These are phyloP conservation scores for Cottus gobio DNA, from an alignment of 2,113 vertebrate genomes.

Conservation along the genomic window DNA sequence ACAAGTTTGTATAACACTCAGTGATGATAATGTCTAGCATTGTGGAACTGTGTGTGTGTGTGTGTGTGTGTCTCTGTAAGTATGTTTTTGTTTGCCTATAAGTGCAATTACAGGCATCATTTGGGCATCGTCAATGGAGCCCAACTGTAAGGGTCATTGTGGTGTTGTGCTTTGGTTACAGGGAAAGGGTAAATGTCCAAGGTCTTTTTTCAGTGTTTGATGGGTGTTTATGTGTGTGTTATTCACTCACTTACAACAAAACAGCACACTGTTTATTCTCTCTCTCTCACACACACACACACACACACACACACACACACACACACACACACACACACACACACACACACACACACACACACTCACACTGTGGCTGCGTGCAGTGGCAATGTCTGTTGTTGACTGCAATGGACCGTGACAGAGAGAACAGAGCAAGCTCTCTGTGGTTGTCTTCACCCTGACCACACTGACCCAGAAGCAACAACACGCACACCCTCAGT, in stretches of 20 bases:
- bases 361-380: slow-evolving; percentile 42
- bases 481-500: slow-evolving; percentile 21
- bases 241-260: neutral
- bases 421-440: slow-evolving; percentile 66
- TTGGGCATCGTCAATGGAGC: neutral
- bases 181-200: slow-evolving; percentile 5
- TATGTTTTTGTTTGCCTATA: slow-evolving; percentile 16
- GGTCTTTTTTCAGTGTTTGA: neutral
- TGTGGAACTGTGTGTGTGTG: neutral
- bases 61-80: neutral
- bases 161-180: slow-evolving; percentile 18
- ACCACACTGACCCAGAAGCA: slow-evolving; percentile 71
- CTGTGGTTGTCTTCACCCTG: slow-evolving; percentile 65
- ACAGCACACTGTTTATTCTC: slow-evolving; percentile 24
- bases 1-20: slow-evolving; percentile 23
- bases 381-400: slow-evolving; percentile 57
- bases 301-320: slow-evolving; percentile 31
- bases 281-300: neutral
- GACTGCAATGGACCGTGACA: slow-evolving; percentile 69
- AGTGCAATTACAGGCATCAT: slow-evolving; percentile 11
- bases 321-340: no score
- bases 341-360: slow-evolving; percentile 16
- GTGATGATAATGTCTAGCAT: neutral
- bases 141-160: slow-evolving; percentile 6
- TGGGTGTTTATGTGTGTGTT: neutral